Percentiles rank a stretch among this genome's conserved stretches.
Conservation (phyloP, 2,888 invertebrate species). For the Steromphala cineraria region DNA sequence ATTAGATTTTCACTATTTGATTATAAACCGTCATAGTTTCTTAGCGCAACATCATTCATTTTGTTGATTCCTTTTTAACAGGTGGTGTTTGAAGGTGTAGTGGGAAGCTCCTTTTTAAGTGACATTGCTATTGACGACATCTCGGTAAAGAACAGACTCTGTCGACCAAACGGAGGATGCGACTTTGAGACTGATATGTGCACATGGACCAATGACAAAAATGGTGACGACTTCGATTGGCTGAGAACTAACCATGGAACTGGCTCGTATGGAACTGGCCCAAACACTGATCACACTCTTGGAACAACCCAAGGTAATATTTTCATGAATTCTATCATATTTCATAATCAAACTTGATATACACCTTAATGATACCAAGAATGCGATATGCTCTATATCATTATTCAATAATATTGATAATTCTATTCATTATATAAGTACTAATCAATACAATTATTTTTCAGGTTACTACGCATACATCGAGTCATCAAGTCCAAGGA, state of each 20-base stretch:
- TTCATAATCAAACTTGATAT: background rate
- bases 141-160: constrained; percentile 46
- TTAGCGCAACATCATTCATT: too few species aligned
- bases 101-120: constrained; percentile 50
- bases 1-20: background rate
- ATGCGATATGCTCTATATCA: too few species aligned
- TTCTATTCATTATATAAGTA: too few species aligned
- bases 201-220: constrained; percentile 50
- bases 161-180: constrained; percentile 58
- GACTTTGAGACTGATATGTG: constrained; percentile 66
- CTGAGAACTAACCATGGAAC: constrained; percentile 44
- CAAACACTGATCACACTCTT: constrained; percentile 89
- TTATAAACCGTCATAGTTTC: background rate
- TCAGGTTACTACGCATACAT: constrained; percentile 78
- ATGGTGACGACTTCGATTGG: constrained; percentile 68
- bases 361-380: too few species aligned
- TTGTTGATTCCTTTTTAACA: constrained; percentile 27
- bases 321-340: background rate
- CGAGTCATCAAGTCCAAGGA: constrained; percentile 79
- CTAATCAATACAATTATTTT: constrained; percentile 11
- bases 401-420: too few species aligned
- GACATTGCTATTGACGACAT: constrained; percentile 72
- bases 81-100: constrained; percentile 66
- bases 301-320: constrained; percentile 76
- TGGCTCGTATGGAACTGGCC: constrained; percentile 80